Conservation (phyloP, 53 echinoderm and acorn worm species). For the Temnopleurus reevesii region DNA sequence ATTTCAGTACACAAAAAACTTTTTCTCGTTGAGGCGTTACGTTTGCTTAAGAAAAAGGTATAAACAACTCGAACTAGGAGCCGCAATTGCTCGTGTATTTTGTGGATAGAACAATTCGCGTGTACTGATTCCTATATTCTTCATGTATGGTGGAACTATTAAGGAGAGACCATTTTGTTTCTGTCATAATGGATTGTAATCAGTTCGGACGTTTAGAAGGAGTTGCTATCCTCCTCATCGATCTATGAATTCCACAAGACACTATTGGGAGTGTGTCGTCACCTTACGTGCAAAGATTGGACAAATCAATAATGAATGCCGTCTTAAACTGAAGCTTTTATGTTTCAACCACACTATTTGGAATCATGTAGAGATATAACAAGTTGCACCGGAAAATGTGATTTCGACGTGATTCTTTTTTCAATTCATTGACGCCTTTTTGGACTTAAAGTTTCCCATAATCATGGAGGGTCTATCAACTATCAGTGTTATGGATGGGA, state of each 20-base stretch:
- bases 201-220: neutral
- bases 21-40: neutral
- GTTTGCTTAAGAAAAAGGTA: neutral
- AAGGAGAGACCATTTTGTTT: neutral
- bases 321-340: neutral
- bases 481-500: neutral
- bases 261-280: no score
- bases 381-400: conserved; percentile 27
- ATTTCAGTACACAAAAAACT: neutral
- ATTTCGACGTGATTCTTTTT: neutral
- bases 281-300: neutral
- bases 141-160: neutral
- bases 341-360: neutral
- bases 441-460: neutral
- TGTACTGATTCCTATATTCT: neutral
- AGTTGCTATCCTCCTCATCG: neutral
- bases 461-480: neutral
- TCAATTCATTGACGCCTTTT: neutral
- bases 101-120: neutral
- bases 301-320: neutral
- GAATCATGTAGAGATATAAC: neutral
- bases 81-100: no score
- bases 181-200: neutral
- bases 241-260: neutral
- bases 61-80: neutral